Percentiles rank a stretch among this genome's conserved stretches.
Evolutionary conservation across 2,888 invertebrate genomes (phyloP).

Genomic region (Rambutsinella grinnellia): DNA sequence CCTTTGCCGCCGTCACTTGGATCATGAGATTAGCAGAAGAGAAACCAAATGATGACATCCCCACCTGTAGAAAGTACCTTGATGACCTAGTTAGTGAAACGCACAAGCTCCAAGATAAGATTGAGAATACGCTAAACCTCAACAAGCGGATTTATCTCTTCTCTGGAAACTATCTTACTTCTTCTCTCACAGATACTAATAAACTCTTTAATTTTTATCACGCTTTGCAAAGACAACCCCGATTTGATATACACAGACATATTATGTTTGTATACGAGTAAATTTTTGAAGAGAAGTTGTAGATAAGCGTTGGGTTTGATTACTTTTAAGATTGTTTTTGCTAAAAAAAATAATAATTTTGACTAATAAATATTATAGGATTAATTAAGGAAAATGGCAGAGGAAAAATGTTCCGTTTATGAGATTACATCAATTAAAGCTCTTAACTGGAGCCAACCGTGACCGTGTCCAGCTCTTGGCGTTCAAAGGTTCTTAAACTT

Average conservation of each 20-base stretch:
- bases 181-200: no score
- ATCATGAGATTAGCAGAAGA: slow-evolving; percentile 73
- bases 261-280: neutral
- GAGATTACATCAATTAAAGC: no score
- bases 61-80: slow-evolving; percentile 43
- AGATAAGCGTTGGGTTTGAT: no score
- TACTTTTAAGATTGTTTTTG: no score
- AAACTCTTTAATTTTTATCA: slow-evolving; percentile 52
- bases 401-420: no score
- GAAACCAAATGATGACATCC: slow-evolving; percentile 25
- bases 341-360: no score
- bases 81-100: slow-evolving; percentile 45
- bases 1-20: slow-evolving; percentile 89
- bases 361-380: no score
- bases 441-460: no score
- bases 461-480: no score
- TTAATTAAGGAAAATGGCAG: no score
- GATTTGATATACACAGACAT: neutral
- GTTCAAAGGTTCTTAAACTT: no score
- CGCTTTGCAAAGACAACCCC: slow-evolving; percentile 20
- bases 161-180: slow-evolving; percentile 23
- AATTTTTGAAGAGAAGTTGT: no score
- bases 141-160: slow-evolving; percentile 50
- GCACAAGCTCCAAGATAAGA: slow-evolving; percentile 42
- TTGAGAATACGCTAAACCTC: slow-evolving; percentile 48